Evolutionary conservation across 2,888 invertebrate species (phyloP), one percentile per base, ranked within the genome.

Genomic region (Lasius platythorax): DNA sequence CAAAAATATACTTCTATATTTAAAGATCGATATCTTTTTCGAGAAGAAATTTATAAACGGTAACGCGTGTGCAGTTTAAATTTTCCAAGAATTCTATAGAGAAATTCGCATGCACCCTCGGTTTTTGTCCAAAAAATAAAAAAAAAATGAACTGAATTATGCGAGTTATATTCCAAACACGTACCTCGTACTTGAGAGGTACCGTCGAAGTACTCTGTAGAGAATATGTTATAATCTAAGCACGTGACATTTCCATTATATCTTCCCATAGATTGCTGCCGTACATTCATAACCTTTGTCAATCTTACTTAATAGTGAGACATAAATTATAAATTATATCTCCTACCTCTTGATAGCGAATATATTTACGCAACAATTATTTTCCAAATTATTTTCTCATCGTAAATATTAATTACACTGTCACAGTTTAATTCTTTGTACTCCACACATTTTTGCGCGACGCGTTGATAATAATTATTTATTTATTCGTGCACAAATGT

Each of bases 91-190:
- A 58, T 43, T 79, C 33, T 58, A 33, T 33, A 56, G 18, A 68
- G 23, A 68, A 28, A 43, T n/a, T 56, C 23, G 18, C 8, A n/a
- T 43, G 37, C 50, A 40, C 37, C 28, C 68, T 64, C 23, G 18
- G 40, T 66, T 73, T 83, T 37, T 4, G 12, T 6, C 18, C 53
- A 50, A 40, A 63, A 15, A 28, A 76, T 79, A 53, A 46, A 70
- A 79, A 79, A 61, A 70, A 79, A 79, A 53, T 50, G 28, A 40
- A 53, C 2, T 64, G 28, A 70, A 61, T 50, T 18, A 23, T 30
- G 58, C 12, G 11, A 28, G 63, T 83, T 79, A 79, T 18, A 79
- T 83, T 83, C 66, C 72, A 64, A 72, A 79, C 79, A 83, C 79
- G 79, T 83, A 64, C 79, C 23, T 63, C 33, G 63, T 33, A 68